Percentiles rank a stretch among this genome's conserved stretches.
Evolutionary conservation across 2,797 vertebrate genomes (phyloP).

Genomic region (Delichon dasypus): DNA sequence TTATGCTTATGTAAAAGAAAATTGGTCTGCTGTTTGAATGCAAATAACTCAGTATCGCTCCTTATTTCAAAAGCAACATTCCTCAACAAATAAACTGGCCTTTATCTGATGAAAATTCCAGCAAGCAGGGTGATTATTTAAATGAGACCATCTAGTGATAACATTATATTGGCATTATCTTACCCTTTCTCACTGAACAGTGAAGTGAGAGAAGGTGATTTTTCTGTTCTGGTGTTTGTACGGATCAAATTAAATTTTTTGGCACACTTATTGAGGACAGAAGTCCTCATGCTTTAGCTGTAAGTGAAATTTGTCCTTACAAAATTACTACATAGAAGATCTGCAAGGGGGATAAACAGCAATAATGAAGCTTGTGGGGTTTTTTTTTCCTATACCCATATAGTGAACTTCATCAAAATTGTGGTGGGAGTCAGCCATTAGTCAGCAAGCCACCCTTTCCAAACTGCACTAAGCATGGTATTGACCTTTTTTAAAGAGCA

Average conservation of each 20-base stretch:
- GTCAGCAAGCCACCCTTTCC: not conserved
- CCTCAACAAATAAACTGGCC: not conserved
- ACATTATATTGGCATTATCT: not conserved
- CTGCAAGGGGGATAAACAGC: not conserved
- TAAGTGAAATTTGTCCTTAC: not conserved
- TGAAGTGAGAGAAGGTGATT: conserved; percentile 7
- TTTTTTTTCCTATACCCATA: not conserved
- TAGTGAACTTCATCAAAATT: not conserved
- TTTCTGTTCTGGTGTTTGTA: conserved; percentile 36
- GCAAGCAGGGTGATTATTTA: not conserved
- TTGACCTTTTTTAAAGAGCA: not conserved
- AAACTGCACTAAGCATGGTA: not conserved
- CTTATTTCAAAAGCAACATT: conserved; percentile 1
- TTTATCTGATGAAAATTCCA: conserved; percentile 36
- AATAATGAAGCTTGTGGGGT: not conserved
- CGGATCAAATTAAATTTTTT: conserved; percentile 26
- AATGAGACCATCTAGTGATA: not conserved
- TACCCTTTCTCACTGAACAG: not conserved
- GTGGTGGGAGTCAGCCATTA: not conserved
- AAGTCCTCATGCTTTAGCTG: not conserved
- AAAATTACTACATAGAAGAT: not conserved
- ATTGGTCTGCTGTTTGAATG: not conserved
- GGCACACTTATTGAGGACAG: not conserved
- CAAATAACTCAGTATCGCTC: not conserved
- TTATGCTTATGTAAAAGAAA: not conserved